Conservation (phyloP, 2,888 invertebrate species). For the Acholoe squamosa region DNA sequence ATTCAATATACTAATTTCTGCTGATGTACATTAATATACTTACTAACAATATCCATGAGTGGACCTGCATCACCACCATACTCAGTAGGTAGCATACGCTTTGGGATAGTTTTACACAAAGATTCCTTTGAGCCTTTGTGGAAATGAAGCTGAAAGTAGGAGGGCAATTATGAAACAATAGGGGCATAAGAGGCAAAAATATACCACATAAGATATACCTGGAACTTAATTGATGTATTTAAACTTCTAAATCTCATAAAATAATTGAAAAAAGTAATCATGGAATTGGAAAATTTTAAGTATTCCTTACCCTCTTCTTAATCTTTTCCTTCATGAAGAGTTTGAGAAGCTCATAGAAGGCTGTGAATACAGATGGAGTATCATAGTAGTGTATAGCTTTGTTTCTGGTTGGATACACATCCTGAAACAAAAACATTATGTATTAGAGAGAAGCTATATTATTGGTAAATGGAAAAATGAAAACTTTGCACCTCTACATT, state of each 20-base stretch:
- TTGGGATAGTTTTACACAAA: constrained; percentile 90
- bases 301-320: constrained; percentile 86
- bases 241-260: no score
- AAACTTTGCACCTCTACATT: no score
- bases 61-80: constrained; percentile 92
- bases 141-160: constrained; percentile 87
- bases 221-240: background rate
- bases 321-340: constrained; percentile 89
- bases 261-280: background rate
- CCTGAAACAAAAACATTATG: constrained; percentile 83
- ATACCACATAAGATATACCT: background rate
- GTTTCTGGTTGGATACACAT: constrained; percentile 90
- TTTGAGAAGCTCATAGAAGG: constrained; percentile 89
- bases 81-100: constrained; percentile 91
- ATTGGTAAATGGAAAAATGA: no score
- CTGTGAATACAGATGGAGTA: constrained; percentile 88
- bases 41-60: constrained; percentile 92
- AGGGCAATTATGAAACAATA: background rate
- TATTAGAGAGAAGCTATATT: no score
- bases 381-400: constrained; percentile 90
- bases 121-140: constrained; percentile 90
- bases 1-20: no score
- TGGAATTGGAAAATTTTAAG: background rate
- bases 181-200: background rate
- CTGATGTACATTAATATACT: constrained; percentile 81